Evolutionary conservation across 2,113 vertebrate genomes (phyloP).

Genomic region (Picathartes gymnocephalus): DNA sequence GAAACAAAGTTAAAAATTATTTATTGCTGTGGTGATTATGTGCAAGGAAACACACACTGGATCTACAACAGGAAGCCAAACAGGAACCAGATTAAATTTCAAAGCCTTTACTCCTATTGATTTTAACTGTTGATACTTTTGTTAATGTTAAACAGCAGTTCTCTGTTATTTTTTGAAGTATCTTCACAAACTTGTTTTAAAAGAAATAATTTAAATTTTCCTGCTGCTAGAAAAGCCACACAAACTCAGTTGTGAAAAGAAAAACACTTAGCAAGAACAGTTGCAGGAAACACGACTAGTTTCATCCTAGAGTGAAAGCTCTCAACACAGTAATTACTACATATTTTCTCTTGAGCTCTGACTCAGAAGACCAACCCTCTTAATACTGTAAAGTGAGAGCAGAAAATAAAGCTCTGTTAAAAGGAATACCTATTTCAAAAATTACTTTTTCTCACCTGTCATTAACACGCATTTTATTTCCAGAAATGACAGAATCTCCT

Average conservation of each 20-base stretch:
- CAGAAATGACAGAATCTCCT: not conserved
- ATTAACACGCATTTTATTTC: not conserved
- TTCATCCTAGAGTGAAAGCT: not conserved
- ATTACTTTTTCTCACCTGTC: not conserved
- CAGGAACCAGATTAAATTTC: not conserved
- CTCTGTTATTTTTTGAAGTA: not conserved
- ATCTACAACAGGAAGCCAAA: not conserved
- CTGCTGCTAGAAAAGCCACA: not conserved
- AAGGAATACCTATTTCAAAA: not conserved
- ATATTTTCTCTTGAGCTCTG: not conserved
- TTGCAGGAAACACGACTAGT: not conserved
- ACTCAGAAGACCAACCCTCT: not conserved
- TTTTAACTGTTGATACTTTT: not conserved
- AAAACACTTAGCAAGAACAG: not conserved
- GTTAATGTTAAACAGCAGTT: not conserved
- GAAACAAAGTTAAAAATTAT: not conserved
- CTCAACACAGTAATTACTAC: not conserved
- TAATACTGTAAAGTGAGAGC: not conserved
- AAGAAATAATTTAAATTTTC: not conserved
- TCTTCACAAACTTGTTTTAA: not conserved
- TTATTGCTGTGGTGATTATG: not conserved
- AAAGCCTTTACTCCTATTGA: not conserved
- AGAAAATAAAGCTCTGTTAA: not conserved
- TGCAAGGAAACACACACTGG: not conserved
- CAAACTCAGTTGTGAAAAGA: not conserved